These are phyloP conservation scores for Thereva nobilitata DNA, from an alignment of 2,888 invertebrate genomes.

Conservation along the genomic window DNA sequence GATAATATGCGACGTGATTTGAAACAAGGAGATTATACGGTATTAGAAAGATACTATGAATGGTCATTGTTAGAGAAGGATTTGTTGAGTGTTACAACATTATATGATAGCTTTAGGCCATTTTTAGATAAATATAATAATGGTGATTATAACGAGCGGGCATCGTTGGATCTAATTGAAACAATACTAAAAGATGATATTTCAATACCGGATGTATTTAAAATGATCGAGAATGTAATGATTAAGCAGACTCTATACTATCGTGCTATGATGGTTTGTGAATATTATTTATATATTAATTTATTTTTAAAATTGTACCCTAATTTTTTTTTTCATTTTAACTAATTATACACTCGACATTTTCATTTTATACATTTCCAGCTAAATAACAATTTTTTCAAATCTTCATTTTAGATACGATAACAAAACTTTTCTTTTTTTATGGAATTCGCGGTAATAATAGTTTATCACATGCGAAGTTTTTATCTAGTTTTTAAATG, in stretches of 20 bases:
- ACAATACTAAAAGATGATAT: conserved; percentile 67
- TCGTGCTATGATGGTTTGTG: conserved; percentile 67
- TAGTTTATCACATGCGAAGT: no score
- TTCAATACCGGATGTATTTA: conserved; percentile 63
- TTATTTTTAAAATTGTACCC: background rate
- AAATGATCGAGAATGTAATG: conserved; percentile 65
- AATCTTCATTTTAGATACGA: no score
- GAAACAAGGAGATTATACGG: conserved; percentile 48
- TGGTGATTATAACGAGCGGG: conserved; percentile 59
- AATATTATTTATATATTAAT: conserved; percentile 24
- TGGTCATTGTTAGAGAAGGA: conserved; percentile 68
- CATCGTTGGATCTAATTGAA: conserved; percentile 69
- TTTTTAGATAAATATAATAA: conserved; percentile 55
- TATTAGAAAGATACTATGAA: conserved; percentile 62
- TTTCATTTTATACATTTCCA: no score
- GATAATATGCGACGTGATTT: conserved; percentile 43
- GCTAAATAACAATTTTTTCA: no score
- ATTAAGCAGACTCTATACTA: conserved; percentile 69
- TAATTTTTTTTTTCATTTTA: background rate
- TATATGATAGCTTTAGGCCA: conserved; percentile 70
- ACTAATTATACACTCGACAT: no score
- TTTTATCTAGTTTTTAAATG: no score
- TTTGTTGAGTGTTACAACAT: conserved; percentile 65
- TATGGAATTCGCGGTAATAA: no score
- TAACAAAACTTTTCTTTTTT: no score